Base-by-base conservation (phyloP, 2,113 vertebrate genomes). In the Camelus bactrianus region DNA sequence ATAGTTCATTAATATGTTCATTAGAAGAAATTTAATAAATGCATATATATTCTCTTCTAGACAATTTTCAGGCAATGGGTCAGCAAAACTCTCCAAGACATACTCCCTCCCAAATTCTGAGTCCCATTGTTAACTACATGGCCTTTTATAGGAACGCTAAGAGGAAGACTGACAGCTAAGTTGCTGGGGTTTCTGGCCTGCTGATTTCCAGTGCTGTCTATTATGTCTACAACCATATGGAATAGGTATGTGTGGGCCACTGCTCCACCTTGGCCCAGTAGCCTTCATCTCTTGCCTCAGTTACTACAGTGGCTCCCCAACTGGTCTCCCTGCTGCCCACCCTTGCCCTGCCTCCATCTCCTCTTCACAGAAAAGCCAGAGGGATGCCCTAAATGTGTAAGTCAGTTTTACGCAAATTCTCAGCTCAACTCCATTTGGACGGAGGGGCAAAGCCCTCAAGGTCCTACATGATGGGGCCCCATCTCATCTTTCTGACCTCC, bases 1-100 rank as follows among this genome's bases (percentile, higher is more conserved):
- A 97, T 95, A 96, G 93, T 75, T 97, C 97, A 97, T 98, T 98
- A 98, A 98, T 96, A 95, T 32, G 82, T 70, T 96, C 82, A 96
- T 98, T 98, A 97, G 80, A 73, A 94, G 84, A 97, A 95, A 97
- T 93, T 46, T 97, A 89, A 98, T 96, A 96, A 97, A 94, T 75
- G 35, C 87, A 93, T 0, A 0, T 88, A 96, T 93, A 87, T 58
- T 83, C 48, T 94, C 48, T 96, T 97, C 79, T 91, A 97, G 91
- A 94, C 70, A 93, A 60, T 48, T 84, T 95, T 94, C 92, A 93
- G 91, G 93, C 92, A 91, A 62, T 81, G 38, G 42, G 97, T 94
- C 90, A 69, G 48, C 84, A 95, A 88, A 76, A 85, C 12, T 73
- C 28, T 46, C 72, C 16, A 65, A 80, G 64, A 65, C 20, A 52